A percentile compares a stretch with the other conserved stretches of the same genome.
Conservation (phyloP, 2,888 invertebrate genomes). For the Dolichopus griseipennis region DNA sequence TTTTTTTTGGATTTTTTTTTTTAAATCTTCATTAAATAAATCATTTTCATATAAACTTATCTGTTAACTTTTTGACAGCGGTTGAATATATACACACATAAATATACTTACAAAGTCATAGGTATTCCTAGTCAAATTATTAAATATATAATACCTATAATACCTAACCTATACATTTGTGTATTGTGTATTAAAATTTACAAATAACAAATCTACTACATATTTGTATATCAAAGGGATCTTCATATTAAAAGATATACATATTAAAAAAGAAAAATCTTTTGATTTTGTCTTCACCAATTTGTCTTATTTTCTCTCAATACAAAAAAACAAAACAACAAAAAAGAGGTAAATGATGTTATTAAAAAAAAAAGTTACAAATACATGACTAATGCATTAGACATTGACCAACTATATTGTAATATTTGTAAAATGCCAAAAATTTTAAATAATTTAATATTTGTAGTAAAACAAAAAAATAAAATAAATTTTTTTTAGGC, state of each 20-base stretch:
- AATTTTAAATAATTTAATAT: not conserved
- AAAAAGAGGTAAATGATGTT: not conserved
- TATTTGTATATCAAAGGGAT: not conserved
- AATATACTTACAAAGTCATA: too few relatives aligned
- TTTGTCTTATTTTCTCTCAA: not conserved
- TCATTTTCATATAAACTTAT: not conserved
- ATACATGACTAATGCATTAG: conserved; percentile 6
- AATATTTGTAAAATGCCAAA: conserved; percentile 2
- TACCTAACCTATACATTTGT: not conserved
- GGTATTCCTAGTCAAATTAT: too few relatives aligned
- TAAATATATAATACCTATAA: too few relatives aligned
- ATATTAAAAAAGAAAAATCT: not conserved
- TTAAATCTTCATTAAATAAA: not conserved
- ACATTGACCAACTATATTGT: conserved; percentile 6
- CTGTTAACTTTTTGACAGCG: not conserved
- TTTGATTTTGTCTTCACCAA: not conserved
- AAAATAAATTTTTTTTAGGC: not conserved
- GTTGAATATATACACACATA: not conserved
- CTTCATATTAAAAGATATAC: not conserved
- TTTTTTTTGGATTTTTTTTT: not conserved
- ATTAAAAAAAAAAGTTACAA: not conserved
- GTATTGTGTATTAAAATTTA: not conserved
- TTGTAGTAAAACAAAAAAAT: not conserved
- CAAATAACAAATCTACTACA: not conserved
- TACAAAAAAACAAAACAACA: too few relatives aligned